Conservation (phyloP, 2,888 invertebrate genomes). For the Dicycla oo region DNA sequence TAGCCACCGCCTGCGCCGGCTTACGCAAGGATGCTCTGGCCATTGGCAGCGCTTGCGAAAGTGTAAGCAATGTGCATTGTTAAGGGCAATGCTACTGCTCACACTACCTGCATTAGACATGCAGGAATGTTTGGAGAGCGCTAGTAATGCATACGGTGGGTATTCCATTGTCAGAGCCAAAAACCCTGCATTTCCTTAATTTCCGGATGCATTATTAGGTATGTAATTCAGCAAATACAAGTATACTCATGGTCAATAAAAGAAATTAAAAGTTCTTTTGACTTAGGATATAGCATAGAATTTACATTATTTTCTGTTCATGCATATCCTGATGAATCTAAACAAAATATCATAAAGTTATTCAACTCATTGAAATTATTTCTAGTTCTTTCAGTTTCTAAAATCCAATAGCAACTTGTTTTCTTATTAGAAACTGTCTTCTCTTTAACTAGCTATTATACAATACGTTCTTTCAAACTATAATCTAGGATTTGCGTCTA, state of each 20-base stretch:
- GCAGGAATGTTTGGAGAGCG: constrained; percentile 26
- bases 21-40: constrained; percentile 84
- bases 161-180: background rate
- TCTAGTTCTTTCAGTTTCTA: constrained; percentile 16
- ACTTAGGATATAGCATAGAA: background rate
- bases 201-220: background rate
- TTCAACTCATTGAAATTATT: constrained; percentile 15
- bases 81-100: constrained; percentile 57
- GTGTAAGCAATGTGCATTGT: constrained; percentile 65
- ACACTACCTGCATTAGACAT: constrained; percentile 25
- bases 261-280: background rate
- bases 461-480: constrained; percentile 46
- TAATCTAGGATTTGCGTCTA: constrained; percentile 63
- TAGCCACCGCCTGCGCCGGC: constrained; percentile 69
- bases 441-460: constrained; percentile 52
- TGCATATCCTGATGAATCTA: background rate
- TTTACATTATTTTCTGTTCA: background rate
- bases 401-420: constrained; percentile 12
- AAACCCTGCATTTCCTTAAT: background rate
- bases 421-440: constrained; percentile 37
- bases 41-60: constrained; percentile 76
- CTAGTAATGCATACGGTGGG: background rate
- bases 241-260: background rate
- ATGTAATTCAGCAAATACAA: too few relatives aligned
- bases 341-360: constrained; percentile 7